These are phyloP conservation scores for Sycophaga agraensis DNA, from an alignment of 1,140 invertebrate species.

Conservation along the genomic window DNA sequence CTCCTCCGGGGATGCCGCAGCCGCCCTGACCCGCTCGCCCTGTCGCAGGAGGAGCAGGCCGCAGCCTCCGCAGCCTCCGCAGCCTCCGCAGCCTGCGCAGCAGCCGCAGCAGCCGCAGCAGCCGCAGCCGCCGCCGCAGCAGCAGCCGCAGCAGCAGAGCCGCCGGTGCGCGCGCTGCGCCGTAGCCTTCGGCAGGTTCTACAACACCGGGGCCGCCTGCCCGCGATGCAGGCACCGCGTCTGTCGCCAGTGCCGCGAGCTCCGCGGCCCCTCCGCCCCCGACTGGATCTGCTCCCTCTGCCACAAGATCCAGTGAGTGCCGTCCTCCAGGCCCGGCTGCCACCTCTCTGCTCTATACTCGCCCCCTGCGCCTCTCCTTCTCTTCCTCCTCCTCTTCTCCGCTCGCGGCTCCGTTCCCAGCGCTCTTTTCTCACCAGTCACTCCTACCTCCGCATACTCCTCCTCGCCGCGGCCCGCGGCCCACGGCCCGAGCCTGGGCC, in stretches of 20 bases:
- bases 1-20: no score
- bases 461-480: no score
- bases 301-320: slow-evolving; percentile 72
- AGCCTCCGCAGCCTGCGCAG: slow-evolving; percentile 65
- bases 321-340: neutral
- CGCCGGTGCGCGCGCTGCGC: slow-evolving; percentile 71
- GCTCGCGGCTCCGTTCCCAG: no score
- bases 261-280: slow-evolving; percentile 46
- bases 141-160: slow-evolving; percentile 7
- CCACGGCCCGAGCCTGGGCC: no score
- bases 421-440: no score
- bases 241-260: slow-evolving; percentile 73
- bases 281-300: slow-evolving; percentile 77
- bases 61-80: no score
- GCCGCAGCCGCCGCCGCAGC: slow-evolving; percentile 51
- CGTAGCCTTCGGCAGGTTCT: slow-evolving; percentile 70
- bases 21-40: no score
- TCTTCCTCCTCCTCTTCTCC: no score
- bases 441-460: no score
- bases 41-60: neutral
- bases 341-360: neutral
- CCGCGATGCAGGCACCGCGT: slow-evolving; percentile 69
- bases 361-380: no score
- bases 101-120: slow-evolving; percentile 67
- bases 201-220: slow-evolving; percentile 74